Percentiles rank a stretch among this genome's conserved stretches.
These are phyloP conservation scores for Gymnoscopelus microlampas DNA, from an alignment of 2,797 vertebrate genomes.

Conservation along the genomic window DNA sequence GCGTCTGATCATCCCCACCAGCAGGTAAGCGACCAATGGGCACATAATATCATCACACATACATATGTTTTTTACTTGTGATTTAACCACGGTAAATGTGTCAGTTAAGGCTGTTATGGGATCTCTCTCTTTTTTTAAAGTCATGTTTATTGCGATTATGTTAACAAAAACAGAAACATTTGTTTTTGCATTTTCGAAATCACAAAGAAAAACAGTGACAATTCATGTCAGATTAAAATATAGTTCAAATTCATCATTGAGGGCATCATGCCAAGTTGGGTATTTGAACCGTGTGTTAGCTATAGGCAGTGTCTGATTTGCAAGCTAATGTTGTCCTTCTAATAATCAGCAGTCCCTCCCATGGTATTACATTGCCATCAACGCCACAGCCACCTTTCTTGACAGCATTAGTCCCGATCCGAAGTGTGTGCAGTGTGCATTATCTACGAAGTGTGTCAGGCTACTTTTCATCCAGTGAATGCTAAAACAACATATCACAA, in stretches of 20 bases:
- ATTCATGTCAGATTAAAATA: too few relatives aligned
- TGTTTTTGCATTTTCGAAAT: too few relatives aligned
- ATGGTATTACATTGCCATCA: too few relatives aligned
- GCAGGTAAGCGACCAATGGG: slow-evolving; percentile 53
- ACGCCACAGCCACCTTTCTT: too few relatives aligned
- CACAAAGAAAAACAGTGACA: too few relatives aligned
- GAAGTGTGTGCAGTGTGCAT: too few relatives aligned
- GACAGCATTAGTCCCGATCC: too few relatives aligned
- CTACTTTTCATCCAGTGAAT: too few relatives aligned
- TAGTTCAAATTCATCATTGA: neutral
- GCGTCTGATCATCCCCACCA: slow-evolving; percentile 24
- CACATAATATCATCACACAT: neutral
- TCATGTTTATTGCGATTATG: too few relatives aligned
- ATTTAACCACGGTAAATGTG: slow-evolving; percentile 7
- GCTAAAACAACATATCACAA: too few relatives aligned
- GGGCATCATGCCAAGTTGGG: neutral
- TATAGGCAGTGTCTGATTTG: neutral
- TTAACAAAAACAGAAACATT: too few relatives aligned
- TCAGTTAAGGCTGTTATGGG: slow-evolving; percentile 30
- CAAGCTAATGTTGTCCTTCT: neutral
- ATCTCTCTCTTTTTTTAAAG: neutral
- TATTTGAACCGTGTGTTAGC: neutral
- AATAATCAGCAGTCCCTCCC: neutral
- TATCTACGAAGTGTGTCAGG: too few relatives aligned
- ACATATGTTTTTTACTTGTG: neutral